Evolutionary conservation across 2,797 vertebrate species (phyloP).

Genomic region (Eidolon dupreanum): DNA sequence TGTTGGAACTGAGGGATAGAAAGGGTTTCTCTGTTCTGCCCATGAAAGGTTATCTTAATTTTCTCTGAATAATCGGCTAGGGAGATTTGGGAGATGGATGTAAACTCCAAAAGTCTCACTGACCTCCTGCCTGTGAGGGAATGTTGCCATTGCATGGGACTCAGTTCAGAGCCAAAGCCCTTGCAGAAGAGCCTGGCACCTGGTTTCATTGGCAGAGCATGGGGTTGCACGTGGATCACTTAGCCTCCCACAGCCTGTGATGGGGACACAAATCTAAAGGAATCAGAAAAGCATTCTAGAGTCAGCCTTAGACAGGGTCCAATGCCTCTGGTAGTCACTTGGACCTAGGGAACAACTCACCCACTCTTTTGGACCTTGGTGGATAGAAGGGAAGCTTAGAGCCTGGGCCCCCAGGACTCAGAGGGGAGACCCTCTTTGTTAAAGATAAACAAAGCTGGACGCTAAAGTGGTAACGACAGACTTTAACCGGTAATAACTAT

Average conservation of each 20-base stretch:
- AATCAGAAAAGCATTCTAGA: constrained; percentile 28
- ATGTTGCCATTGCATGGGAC: not conserved
- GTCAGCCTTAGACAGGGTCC: not conserved
- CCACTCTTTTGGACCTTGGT: not conserved
- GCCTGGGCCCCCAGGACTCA: not conserved
- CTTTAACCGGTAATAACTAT: constrained; percentile 18
- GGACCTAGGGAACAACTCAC: not conserved
- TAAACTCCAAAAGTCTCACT: not conserved
- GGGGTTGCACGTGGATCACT: not conserved
- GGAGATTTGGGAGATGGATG: not conserved
- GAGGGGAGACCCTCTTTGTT: not conserved
- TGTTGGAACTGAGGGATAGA: not conserved
- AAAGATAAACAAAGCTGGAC: not conserved
- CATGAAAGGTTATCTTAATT: not conserved
- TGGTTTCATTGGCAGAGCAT: not conserved
- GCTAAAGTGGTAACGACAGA: not conserved
- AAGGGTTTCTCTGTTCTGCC: not conserved
- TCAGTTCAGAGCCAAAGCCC: not conserved
- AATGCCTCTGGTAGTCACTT: not conserved
- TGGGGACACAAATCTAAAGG: not conserved
- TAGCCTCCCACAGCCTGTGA: not conserved
- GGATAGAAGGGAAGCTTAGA: not conserved
- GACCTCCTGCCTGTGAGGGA: not conserved
- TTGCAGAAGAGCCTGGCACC: not conserved
- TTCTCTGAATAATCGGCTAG: not conserved